Conservation (phyloP, 2,113 vertebrate species). For the Calyptommatus sinebrachiatus region DNA sequence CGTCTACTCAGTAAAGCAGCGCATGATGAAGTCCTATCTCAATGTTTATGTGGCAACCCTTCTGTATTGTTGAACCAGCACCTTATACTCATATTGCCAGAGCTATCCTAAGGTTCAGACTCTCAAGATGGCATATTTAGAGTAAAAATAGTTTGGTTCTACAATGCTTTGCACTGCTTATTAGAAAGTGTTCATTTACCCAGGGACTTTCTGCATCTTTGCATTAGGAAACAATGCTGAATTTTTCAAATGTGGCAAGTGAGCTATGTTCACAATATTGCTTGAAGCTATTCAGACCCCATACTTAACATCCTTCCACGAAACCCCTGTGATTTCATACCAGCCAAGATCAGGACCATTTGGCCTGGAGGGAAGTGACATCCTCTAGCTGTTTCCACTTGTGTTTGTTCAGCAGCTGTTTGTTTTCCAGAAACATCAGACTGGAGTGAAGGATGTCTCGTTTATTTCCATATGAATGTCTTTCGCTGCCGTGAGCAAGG, state of each 20-base stretch:
- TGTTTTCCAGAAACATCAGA: not conserved
- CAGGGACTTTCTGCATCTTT: not conserved
- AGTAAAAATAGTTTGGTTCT: too few species aligned
- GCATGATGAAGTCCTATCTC: too few species aligned
- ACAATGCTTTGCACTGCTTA: too few species aligned
- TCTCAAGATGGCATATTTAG: too few species aligned
- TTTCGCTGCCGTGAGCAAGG: constrained; percentile 25
- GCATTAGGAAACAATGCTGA: not conserved
- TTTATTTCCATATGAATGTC: constrained; percentile 14
- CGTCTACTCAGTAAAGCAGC: too few species aligned
- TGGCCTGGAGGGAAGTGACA: constrained; percentile 6
- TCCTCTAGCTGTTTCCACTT: constrained; percentile 25
- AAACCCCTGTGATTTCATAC: constrained; percentile 4
- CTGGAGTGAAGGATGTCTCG: not conserved
- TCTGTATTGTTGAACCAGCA: too few species aligned
- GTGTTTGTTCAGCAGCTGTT: not conserved
- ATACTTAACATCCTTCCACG: constrained; percentile 5
- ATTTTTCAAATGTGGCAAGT: not conserved
- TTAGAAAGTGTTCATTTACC: not conserved
- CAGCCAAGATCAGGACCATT: not conserved
- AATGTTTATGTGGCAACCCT: too few species aligned
- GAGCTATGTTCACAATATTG: not conserved
- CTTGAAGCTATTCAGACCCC: not conserved
- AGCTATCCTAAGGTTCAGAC: too few species aligned
- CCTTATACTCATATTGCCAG: too few species aligned